These are phyloP conservation scores for Falcaria lacertinaria DNA, from an alignment of 2,888 invertebrate species.

Conservation along the genomic window DNA sequence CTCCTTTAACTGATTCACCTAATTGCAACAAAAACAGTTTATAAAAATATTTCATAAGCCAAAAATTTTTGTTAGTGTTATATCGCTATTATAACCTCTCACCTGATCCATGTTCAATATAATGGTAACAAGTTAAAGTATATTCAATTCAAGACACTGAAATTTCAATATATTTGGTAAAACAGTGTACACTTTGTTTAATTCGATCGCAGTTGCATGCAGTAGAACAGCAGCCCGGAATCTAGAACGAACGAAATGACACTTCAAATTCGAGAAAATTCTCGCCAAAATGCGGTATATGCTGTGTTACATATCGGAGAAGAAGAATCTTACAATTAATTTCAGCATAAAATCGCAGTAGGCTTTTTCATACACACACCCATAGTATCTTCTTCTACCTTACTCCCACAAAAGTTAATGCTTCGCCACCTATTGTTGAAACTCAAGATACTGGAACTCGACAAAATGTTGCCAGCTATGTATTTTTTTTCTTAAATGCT, in stretches of 20 bases:
- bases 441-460: no score
- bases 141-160: no score
- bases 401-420: no score
- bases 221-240: slow-evolving; percentile 17
- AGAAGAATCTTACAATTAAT: not conserved
- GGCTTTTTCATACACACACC: no score
- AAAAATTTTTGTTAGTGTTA: slow-evolving; percentile 22
- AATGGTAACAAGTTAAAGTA: slow-evolving; percentile 15
- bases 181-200: no score
- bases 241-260: slow-evolving; percentile 43
- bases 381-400: no score
- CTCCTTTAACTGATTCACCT: slow-evolving; percentile 91
- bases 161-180: no score
- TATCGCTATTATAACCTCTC: slow-evolving; percentile 59
- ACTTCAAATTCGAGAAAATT: slow-evolving; percentile 74
- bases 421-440: no score
- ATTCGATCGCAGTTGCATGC: slow-evolving; percentile 9
- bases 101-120: slow-evolving; percentile 66
- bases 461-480: no score
- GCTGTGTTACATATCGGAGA: slow-evolving; percentile 18
- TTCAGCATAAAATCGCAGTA: not conserved
- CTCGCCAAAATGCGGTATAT: slow-evolving; percentile 35
- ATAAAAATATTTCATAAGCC: no score
- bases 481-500: no score
- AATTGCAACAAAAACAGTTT: no score